Base-by-base conservation (phyloP, 2,888 invertebrate species). In the Odontothrips loti region DNA sequence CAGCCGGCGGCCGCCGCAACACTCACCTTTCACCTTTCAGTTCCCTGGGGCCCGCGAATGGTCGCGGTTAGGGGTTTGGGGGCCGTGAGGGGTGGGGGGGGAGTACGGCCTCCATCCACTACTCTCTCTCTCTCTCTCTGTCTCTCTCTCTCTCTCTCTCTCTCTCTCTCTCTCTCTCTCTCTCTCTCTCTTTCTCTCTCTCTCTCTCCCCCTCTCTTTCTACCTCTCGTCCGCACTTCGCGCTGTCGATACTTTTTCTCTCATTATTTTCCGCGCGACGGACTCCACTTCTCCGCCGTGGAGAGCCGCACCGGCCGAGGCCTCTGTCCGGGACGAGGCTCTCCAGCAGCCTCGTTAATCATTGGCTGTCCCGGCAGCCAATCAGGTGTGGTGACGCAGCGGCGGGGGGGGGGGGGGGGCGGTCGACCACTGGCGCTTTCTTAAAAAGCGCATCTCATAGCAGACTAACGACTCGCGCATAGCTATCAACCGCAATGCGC, bases 351-450 rank as follows among this genome's bases (percentile, higher is more conserved):
- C 23, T 75, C 68, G 68, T 75, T 75, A 75, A 75, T 75, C 68
- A 75, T 75, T 11, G 27, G 68, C 34, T 43, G 34, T 51, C 68
- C 68, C 68, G 27, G 23, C 68, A 10, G 68, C 68, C 68, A 75
- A 75, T 75, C 68, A 75, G 68, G 68, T 75, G 68, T 10, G 68
- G 68, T 75, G 68, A 23, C 68, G 68, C 68, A 27, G 27, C 27
- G 27, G 27, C 10, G 23, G 11, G 11, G 68, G 12, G 27, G 27
- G n/a, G 23, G 11, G 11, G 68, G 12, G 27, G 27, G n/a, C 11
- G 23, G 68, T 27, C n/a, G 27, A 75, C 11, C 68, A 75, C 27
- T 27, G 68, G 27, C 27, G 68, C 68, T 27, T 6, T 75, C 68
- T 75, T 75, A 75, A 75, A 75, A 27, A 75, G 27, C 58, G 12